Evolutionary conservation across 2,888 invertebrate species (phyloP), one percentile per base, ranked within the genome.

Genomic region (Frankliniella fusca): DNA sequence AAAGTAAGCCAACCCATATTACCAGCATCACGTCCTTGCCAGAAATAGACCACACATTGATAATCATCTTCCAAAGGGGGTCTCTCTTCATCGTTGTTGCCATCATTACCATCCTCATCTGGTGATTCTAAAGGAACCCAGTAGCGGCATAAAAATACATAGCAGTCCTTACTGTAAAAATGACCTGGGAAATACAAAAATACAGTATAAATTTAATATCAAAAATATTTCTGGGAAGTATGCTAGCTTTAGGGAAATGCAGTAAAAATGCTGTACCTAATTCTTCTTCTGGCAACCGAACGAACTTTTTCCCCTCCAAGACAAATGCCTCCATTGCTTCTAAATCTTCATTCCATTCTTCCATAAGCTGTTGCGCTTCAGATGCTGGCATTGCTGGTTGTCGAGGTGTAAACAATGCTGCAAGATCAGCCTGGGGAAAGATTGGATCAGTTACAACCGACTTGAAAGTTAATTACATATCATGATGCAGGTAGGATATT

Each of bases 1-100:
- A 99, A 99, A 0, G 97, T 99, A 0, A 99, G 91, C 98, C 99
- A 99, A 83, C 99, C 99, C 98, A 99, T 99, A 89, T 99, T 99
- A 84, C 95, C 94, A 3, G 99, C 99, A 87, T 97, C 95, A 81
- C 95, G 91, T 0, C 99, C 99, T 89, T 99, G 99, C 99, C 99
- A 99, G 90, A 99, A 99, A 89, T 99, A 99, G n/a, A 99, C 98
- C 81, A 98, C 96, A 90, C 97, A 98, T 87, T 96, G 95, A 86
- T 94, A 95, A 87, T 94, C 94, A 85, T 93, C 92, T 86, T 93
- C 93, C 18, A 89, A 84, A n/a, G 87, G 86, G 0, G 87, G 88
- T 3, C 86, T 87, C 81, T 88, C 89, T 3, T 90, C 91, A 8
- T 91, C 89, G 23, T 82, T 82, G 20, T 76, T 76, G n/a, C 70